Evolutionary conservation across 1,140 invertebrate genomes (phyloP), one percentile per base, ranked within the genome.

Genomic region (Drosophila sturtevanti): DNA sequence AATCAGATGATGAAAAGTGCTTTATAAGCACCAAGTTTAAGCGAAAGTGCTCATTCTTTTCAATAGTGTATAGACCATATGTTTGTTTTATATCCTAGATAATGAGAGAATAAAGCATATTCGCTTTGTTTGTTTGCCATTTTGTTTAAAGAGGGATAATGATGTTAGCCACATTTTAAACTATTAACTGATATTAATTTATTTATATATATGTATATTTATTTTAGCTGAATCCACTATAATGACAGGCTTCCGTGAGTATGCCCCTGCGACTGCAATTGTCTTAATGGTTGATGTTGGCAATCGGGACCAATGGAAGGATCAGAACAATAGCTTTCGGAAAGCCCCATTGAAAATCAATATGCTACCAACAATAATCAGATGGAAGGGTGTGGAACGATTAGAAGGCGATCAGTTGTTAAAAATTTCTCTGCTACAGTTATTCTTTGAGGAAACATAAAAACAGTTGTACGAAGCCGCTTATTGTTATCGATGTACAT

Each of bases 281-380:
- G 72, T 89, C 10, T 44, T 80, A 3, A 58, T 67, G 14, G 84
- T 87, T n/a, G 79, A 87, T 16, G 84, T 87, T n/a, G 84, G 84
- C 21, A 70, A 51, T 56, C 76, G 84, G 0, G 72, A 62, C 0
- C 24, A 22, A 2, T 87, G 84, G 84, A 77, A 74, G 35, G 59
- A 73, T 56, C 9, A 0, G 9, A 16, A 58, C 0, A 87, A 87
- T 34, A 37, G n/a, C 5, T 87, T 87, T 31, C 72, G 84, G 0
- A 16, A 54, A 2, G 37, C 63, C 2, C 84, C 84, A 0, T 58
- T 55, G 7, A 38, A 6, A 0, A 58, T 87, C 0, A 38, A 6
- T 0, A 44, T 56, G 0, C 89, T 87, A 6, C 84, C 84, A 0
- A 27, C 84, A 0, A 4, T 87, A 6, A 10, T 73, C 3, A 79